Percentiles rank a stretch among this genome's conserved stretches.
Evolutionary conservation across 2,888 invertebrate genomes (phyloP).

Genomic region (Neoascia interrupta): DNA sequence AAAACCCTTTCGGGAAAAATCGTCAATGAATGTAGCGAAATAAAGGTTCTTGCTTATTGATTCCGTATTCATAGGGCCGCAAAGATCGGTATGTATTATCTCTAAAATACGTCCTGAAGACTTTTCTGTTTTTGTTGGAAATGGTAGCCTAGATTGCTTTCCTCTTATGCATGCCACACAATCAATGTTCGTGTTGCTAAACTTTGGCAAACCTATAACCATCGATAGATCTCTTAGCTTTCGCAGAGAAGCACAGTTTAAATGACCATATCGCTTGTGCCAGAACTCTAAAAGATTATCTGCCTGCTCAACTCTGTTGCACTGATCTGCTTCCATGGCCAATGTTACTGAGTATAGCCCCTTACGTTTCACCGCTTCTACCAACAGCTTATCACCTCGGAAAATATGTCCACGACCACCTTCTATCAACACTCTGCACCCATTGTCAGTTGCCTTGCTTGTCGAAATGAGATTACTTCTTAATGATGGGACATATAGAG

Average conservation of each 20-base stretch:
- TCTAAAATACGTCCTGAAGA: constrained; percentile 31
- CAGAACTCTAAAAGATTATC: constrained; percentile 18
- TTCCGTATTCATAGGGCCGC: constrained; percentile 50
- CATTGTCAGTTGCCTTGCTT: constrained; percentile 16
- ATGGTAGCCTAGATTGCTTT: constrained; percentile 23
- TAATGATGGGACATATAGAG: neutral
- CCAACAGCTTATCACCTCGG: neutral
- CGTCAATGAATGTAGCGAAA: constrained; percentile 58
- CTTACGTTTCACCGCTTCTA: constrained; percentile 16
- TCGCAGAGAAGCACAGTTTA: constrained; percentile 9
- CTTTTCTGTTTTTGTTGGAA: constrained; percentile 19
- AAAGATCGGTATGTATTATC: constrained; percentile 54
- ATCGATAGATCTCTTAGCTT: constrained; percentile 20
- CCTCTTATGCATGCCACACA: constrained; percentile 27
- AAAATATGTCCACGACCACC: constrained; percentile 7
- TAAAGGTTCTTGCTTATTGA: constrained; percentile 51
- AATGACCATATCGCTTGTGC: constrained; percentile 44
- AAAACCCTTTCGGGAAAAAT: constrained; percentile 20
- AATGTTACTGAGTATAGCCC: constrained; percentile 14
- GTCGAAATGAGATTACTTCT: neutral
- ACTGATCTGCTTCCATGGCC: neutral
- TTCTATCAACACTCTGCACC: constrained; percentile 3
- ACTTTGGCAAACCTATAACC: too few relatives aligned
- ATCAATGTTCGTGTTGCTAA: constrained; percentile 5
- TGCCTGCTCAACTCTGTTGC: constrained; percentile 1